Conservation (phyloP, 2,797 vertebrate genomes). For the Syndactyla subalaris region DNA sequence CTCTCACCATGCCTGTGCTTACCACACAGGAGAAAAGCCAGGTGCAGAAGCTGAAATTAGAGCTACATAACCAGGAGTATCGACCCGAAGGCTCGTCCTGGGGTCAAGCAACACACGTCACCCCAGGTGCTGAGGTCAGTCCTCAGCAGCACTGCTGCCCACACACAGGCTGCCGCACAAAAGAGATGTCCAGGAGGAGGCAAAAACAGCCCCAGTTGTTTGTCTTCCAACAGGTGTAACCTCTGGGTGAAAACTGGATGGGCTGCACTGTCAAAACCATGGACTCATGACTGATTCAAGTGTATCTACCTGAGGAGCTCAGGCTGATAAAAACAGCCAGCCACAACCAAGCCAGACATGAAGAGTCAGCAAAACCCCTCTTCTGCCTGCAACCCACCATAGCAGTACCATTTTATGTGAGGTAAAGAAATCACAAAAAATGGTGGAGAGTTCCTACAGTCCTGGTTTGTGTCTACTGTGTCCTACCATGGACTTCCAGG, state of each 20-base stretch:
- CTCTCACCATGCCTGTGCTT: rapidly evolving
- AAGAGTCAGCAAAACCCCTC: background rate
- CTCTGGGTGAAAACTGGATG: background rate
- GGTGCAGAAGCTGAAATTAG: background rate
- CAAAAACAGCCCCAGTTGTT: background rate
- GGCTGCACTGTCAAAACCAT: background rate
- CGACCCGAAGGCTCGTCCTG: background rate
- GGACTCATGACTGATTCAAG: rapidly evolving
- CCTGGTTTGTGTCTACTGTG: background rate
- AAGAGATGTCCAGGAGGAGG: background rate
- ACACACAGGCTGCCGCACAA: rapidly evolving
- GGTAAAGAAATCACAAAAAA: background rate
- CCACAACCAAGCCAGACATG: background rate
- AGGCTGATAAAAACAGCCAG: background rate
- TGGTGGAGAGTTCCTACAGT: background rate
- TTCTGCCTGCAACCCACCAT: background rate
- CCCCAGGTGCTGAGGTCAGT: background rate
- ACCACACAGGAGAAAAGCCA: background rate
- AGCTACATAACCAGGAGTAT: background rate
- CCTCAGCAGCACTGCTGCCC: background rate
- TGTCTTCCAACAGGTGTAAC: background rate
- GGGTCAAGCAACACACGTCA: background rate
- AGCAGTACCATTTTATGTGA: background rate
- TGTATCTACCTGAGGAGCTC: background rate
- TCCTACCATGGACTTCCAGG: background rate